A percentile compares a stretch with the other conserved stretches of the same genome.
phyloP scores from a whole-genome alignment of 2,113 vertebrate genomes.

The Ageneiosus marmoratus region DNA sequence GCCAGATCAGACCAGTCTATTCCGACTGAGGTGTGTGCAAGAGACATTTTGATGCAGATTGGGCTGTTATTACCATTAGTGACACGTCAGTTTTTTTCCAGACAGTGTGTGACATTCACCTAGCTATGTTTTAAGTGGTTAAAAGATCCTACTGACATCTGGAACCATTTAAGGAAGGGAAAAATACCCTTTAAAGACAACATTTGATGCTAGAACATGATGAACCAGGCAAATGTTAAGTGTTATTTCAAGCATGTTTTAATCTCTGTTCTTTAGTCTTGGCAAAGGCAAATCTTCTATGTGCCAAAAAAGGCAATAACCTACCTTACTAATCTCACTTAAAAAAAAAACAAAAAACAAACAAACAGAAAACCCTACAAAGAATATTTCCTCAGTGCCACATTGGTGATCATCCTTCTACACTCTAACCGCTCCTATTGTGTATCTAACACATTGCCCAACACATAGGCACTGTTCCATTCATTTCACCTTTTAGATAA shows the following conservation, averaged over 20 bases:
- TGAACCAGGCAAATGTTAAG: slow-evolving; percentile 33
- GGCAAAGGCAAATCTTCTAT: background rate
- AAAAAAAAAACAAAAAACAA: background rate
- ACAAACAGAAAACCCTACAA: too few relatives aligned
- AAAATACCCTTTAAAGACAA: slow-evolving; percentile 32
- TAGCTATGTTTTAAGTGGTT: slow-evolving; percentile 27
- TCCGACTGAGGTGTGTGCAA: too few relatives aligned
- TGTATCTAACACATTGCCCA: background rate
- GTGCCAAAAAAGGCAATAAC: slow-evolving; percentile 9
- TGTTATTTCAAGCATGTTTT: slow-evolving; percentile 46
- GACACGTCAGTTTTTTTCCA: too few relatives aligned
- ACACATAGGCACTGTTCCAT: background rate
- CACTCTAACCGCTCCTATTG: too few relatives aligned
- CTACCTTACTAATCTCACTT: background rate
- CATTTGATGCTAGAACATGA: slow-evolving; percentile 44
- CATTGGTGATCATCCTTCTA: background rate
- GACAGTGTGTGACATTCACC: slow-evolving; percentile 21
- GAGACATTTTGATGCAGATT: background rate
- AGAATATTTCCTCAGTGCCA: background rate
- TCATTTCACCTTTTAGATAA: background rate
- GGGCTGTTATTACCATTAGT: background rate
- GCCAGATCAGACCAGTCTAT: too few relatives aligned
- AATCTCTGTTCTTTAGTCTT: slow-evolving; percentile 28
- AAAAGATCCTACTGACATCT: slow-evolving; percentile 47
- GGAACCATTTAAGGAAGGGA: slow-evolving; percentile 43